Evolutionary conservation across 1,140 invertebrate genomes (phyloP).

Genomic region (Drosophila virilis): DNA sequence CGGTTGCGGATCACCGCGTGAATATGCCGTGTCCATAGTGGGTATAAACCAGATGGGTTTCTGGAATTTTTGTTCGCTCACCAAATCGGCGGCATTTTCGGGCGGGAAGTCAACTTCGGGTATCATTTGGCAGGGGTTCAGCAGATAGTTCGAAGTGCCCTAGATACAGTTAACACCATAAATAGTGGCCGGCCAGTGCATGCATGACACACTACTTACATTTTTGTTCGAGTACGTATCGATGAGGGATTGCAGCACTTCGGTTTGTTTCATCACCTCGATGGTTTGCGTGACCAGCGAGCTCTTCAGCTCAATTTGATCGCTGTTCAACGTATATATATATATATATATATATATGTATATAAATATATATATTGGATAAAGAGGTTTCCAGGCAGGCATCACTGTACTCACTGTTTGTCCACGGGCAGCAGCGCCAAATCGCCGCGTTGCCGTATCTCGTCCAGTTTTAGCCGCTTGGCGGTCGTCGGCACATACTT

Average conservation of each 20-base stretch:
- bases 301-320: slow-evolving; percentile 66
- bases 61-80: slow-evolving; percentile 76
- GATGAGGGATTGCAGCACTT: slow-evolving; percentile 79
- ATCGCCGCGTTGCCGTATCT: slow-evolving; percentile 49
- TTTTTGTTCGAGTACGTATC: slow-evolving; percentile 83
- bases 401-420: slow-evolving; percentile 37
- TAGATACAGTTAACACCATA: slow-evolving; percentile 11
- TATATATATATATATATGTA: not conserved
- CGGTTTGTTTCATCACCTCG: slow-evolving; percentile 84
- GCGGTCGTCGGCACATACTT: slow-evolving; percentile 51
- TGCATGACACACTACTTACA: slow-evolving; percentile 29
- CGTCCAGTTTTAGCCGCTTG: slow-evolving; percentile 61
- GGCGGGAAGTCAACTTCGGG: slow-evolving; percentile 81
- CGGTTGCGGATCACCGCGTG: slow-evolving; percentile 64
- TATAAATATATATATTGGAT: not conserved
- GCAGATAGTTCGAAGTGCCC: slow-evolving; percentile 76
- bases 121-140: slow-evolving; percentile 83
- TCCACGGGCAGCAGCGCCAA: slow-evolving; percentile 27
- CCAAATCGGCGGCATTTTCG: slow-evolving; percentile 77
- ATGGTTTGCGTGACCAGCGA: slow-evolving; percentile 81
- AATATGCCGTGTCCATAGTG: slow-evolving; percentile 64
- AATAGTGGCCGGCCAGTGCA: not conserved
- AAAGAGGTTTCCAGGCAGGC: no score
- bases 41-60: slow-evolving; percentile 83
- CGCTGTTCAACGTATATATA: slow-evolving; percentile 17